Percentiles rank a stretch among this genome's conserved stretches.
phyloP scores from a whole-genome alignment of 2,888 invertebrate species.

The Vannuccia rotundouncinata region DNA sequence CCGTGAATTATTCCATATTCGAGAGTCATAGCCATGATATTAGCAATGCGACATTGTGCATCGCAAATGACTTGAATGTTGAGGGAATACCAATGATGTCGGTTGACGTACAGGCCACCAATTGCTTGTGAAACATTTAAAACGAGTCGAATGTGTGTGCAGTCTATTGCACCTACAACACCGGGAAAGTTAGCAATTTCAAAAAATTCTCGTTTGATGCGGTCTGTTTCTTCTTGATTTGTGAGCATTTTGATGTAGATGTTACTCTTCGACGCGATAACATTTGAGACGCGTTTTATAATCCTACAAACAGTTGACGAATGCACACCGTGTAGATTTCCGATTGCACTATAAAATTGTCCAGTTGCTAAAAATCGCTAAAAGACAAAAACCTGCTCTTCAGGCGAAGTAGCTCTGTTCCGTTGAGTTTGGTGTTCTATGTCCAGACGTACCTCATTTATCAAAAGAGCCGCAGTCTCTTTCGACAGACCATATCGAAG shows the following conservation, averaged over 20 bases:
- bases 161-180: slow-evolving; percentile 10
- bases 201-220: slow-evolving; percentile 1
- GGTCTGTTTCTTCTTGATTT: slow-evolving; percentile 13
- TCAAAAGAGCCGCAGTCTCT: too few relatives aligned
- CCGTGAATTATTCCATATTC: neutral
- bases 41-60: neutral
- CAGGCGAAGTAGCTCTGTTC: slow-evolving; percentile 10
- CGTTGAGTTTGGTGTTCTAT: too few relatives aligned
- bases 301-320: slow-evolving; percentile 6
- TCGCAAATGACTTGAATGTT: neutral
- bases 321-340: slow-evolving; percentile 8
- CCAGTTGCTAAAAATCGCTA: slow-evolving; percentile 1
- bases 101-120: neutral
- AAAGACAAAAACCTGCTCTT: neutral
- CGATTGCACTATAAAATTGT: slow-evolving; percentile 6
- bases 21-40: neutral
- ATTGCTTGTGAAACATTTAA: neutral
- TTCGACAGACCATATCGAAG: too few relatives aligned
- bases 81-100: neutral
- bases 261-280: neutral
- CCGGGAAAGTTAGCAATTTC: slow-evolving; percentile 4
- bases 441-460: too few relatives aligned
- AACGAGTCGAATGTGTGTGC: slow-evolving; percentile 10
- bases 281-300: neutral
- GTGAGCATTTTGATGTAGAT: slow-evolving; percentile 1